Conservation (phyloP, 2,797 vertebrate genomes). For the Vespertilio murinus region DNA sequence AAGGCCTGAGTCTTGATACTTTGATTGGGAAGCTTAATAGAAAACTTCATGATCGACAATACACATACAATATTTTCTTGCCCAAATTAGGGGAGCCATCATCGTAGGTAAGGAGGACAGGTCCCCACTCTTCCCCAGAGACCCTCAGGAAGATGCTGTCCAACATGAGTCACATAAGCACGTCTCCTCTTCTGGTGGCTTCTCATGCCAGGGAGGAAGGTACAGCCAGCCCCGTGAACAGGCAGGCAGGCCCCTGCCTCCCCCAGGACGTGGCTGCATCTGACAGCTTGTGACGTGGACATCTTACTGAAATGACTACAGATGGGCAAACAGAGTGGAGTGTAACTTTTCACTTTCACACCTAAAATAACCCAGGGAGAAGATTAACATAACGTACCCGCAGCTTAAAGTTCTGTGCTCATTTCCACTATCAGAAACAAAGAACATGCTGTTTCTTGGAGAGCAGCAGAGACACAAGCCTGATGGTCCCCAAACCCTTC, state of each 20-base stretch:
- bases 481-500: neutral
- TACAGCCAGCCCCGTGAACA: neutral
- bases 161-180: neutral
- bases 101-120: neutral
- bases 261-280: neutral
- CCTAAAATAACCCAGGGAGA: neutral
- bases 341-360: neutral
- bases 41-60: neutral
- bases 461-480: neutral
- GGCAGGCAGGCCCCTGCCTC: neutral
- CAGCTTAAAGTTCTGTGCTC: neutral
- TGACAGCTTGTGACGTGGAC: neutral
- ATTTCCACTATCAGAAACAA: neutral
- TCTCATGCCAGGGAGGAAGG: neutral
- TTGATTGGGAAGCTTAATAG: neutral
- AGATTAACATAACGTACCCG: neutral
- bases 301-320: neutral
- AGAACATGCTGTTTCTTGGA: neutral
- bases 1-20: neutral
- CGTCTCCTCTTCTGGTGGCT: neutral
- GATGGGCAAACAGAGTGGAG: neutral
- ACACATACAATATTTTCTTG: neutral
- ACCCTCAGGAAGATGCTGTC: neutral
- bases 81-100: neutral
- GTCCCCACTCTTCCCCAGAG: neutral